These are phyloP conservation scores for Sesia bembeciformis DNA, from an alignment of 2,888 invertebrate species.

Conservation along the genomic window DNA sequence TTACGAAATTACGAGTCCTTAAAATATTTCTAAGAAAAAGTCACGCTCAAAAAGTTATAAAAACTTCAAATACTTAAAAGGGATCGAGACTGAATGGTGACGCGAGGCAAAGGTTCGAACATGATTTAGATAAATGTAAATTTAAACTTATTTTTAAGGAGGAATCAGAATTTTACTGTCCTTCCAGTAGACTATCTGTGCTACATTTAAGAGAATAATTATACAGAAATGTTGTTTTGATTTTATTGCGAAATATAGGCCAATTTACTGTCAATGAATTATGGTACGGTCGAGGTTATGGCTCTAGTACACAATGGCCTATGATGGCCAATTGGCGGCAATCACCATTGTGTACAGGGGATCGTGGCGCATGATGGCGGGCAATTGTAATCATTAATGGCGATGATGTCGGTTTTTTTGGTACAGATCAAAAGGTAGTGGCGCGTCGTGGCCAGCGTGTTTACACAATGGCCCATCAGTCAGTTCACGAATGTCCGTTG, in stretches of 20 bases:
- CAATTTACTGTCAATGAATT: not conserved
- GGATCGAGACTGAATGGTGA: not conserved
- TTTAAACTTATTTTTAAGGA: constrained; percentile 19
- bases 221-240: not conserved
- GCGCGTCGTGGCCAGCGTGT: too few species aligned
- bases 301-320: too few species aligned
- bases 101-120: not conserved
- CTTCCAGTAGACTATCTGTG: constrained; percentile 36
- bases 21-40: not conserved
- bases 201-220: constrained; percentile 1
- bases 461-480: too few species aligned
- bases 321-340: too few species aligned
- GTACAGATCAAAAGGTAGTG: not conserved
- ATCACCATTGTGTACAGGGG: too few species aligned
- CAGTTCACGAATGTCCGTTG: not conserved
- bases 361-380: too few species aligned
- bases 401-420: not conserved
- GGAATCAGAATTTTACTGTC: constrained; percentile 50
- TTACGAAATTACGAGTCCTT: not conserved
- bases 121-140: not conserved
- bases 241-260: not conserved
- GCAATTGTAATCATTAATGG: too few species aligned
- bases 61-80: not conserved
- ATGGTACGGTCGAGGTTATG: not conserved
- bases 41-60: not conserved